Evolutionary conservation across 2,888 invertebrate species (phyloP).

Genomic region (Panopea generosa): DNA sequence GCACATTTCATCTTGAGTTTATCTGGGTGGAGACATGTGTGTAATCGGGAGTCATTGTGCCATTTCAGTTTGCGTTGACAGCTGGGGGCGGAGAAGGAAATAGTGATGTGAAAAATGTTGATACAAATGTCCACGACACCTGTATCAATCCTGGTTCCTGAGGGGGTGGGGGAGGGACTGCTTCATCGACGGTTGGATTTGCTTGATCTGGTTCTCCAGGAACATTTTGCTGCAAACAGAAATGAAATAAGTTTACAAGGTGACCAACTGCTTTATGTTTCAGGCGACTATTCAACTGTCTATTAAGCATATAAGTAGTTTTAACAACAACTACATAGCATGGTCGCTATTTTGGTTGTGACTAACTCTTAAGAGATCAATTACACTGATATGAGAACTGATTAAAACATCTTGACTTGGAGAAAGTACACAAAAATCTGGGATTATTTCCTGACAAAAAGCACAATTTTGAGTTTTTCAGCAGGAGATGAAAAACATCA

Average conservation of each 20-base stretch:
- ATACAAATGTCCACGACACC: slow-evolving; percentile 95
- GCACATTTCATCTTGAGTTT: too few relatives aligned
- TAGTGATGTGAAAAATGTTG: slow-evolving; percentile 96
- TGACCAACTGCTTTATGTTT: neutral
- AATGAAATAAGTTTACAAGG: neutral
- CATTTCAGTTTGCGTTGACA: slow-evolving; percentile 80
- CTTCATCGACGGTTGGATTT: slow-evolving; percentile 18
- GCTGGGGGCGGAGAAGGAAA: slow-evolving; percentile 93
- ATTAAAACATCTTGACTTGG: too few relatives aligned
- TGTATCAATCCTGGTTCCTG: slow-evolving; percentile 89
- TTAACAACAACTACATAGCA: neutral
- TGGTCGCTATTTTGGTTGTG: too few relatives aligned
- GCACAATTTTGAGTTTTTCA: too few relatives aligned
- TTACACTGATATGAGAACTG: too few relatives aligned
- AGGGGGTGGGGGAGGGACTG: slow-evolving; percentile 58
- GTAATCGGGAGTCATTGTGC: too few relatives aligned
- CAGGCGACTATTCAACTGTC: too few relatives aligned
- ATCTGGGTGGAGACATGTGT: too few relatives aligned
- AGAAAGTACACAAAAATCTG: too few relatives aligned
- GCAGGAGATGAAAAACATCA: too few relatives aligned
- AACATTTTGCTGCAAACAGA: slow-evolving; percentile 14
- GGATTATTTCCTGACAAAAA: too few relatives aligned
- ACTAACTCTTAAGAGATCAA: too few relatives aligned
- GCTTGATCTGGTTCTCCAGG: slow-evolving; percentile 4
- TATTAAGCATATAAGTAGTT: neutral